Base-by-base conservation (phyloP, 2,888 invertebrate species). In the Corythucha ciliata region DNA sequence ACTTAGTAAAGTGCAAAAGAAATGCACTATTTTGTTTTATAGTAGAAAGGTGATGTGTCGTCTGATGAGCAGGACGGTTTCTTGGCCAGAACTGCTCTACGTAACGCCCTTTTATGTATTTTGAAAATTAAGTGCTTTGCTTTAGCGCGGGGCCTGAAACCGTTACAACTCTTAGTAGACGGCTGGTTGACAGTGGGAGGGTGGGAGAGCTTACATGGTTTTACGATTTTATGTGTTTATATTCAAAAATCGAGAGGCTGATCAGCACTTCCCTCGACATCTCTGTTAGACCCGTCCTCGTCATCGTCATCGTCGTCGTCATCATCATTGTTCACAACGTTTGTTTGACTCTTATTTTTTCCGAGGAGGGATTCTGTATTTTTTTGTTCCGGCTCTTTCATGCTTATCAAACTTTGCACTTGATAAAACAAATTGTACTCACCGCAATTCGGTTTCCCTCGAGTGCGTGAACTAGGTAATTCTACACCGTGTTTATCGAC, bases 401-500 rank as follows among this genome's bases (percentile, higher is more conserved):
- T 29, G 12, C 29, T 10, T 10, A 10, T 10, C 10, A 12, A 29
- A 29, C n/a, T 37, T n/a, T 21, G 22, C 7, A 42, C 10, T 4
- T 10, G 22, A 18, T 14, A 7, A 42, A 12, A 18, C 10, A 44
- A 12, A 52, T 29, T 36, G 25, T n/a, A 73, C 76, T 75, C 71
- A 84, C 83, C 82, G 68, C 85, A 85, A 69, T 79, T 80, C 53
- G 83, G 83, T 69, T 81, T 83, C 69, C 86, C 81, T 67, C 81
- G 74, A 58, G 84, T 82, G 66, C 89, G 81, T 60, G 88, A 84
- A 67, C 85, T 86, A 60, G 88, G 79, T 64, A 80, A 81, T 72
- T 90, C 90, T 39, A 84, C 85, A 49, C 91, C 91, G 70, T 90
- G 90, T 67, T 84, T 80, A 72, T 91, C 89, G 60, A 90, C 89